Base-by-base conservation (phyloP, 2,888 invertebrate genomes). In the Tetranychus piercei region DNA sequence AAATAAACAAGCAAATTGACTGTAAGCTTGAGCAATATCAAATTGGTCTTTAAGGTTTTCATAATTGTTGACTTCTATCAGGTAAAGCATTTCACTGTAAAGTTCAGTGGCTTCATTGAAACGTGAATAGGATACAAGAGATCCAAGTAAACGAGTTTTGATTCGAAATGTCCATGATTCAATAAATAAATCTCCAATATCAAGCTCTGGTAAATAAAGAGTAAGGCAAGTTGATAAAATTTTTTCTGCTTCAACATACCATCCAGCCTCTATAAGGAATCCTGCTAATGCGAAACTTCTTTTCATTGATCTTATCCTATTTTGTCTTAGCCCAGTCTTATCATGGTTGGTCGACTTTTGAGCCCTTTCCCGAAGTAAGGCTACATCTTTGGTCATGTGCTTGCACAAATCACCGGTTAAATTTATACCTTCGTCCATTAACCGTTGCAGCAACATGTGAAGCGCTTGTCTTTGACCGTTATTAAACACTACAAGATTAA, bases 261-360 rank as follows among this genome's bases (percentile, higher is more conserved):
- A 92, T 0, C 93, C 93, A 0, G 91, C 90, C 81, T 94, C 94
- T 81, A 89, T 89, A 6, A 94, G 86, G 84, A 94, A 94, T 1
- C 81, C 80, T 74, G 83, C 83, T 82, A 77, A 87, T 84, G 84
- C 72, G 80, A 78, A 23, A 75, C 44, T 77, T 55, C 55, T 55
- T 55, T 55, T 9, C 55, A 55, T 55, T 55, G 15, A 55, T 55
- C 55, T 15, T 55, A 55, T 55, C 11, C 11, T 55, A 55, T 15
- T 55, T 6, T 15, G 11, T 8, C n/a, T 69, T 9, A 9, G 9
- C 69, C 15, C 9, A 23, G 11, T 23, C 15, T 55, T 9, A 55
- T 55, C 55, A 34, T 34, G 34, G 34, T 34, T 55, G 55, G 55
- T 55, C 55, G 55, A 1, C 55, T 55, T 55, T 55, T 55, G 6